Percentiles rank a stretch among this genome's conserved stretches.
phyloP scores from a whole-genome alignment of 2,113 vertebrate species.

The Micronycteris hirsuta region DNA sequence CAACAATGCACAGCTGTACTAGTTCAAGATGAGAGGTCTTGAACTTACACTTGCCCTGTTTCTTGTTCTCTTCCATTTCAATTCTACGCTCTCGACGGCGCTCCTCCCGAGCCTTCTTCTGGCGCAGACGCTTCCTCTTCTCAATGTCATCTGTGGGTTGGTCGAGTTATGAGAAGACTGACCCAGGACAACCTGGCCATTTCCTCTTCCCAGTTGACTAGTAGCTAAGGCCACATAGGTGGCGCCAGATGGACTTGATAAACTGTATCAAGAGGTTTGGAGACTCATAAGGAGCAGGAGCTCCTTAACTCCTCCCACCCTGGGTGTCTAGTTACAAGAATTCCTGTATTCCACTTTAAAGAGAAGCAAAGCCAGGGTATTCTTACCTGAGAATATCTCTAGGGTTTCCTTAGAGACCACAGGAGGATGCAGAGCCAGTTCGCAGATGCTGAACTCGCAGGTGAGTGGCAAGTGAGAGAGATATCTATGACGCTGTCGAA shows the following conservation, averaged over 20 bases:
- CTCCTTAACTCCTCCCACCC: background rate
- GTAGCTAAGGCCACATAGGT: background rate
- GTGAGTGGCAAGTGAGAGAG: slow-evolving; percentile 97
- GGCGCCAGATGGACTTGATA: background rate
- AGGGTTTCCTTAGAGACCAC: slow-evolving; percentile 94
- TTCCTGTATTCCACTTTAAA: background rate
- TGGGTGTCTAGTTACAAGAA: background rate
- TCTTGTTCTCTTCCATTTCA: slow-evolving; percentile 97
- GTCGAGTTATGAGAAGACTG: background rate
- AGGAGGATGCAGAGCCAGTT: slow-evolving; percentile 92
- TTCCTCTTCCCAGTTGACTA: background rate
- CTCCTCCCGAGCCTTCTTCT: slow-evolving; percentile 96
- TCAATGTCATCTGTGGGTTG: slow-evolving; percentile 91
- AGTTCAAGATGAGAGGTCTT: background rate
- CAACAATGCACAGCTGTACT: background rate
- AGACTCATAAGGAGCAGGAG: background rate
- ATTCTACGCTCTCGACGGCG: slow-evolving; percentile 94
- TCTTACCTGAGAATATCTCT: slow-evolving; percentile 92
- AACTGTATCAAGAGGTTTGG: background rate
- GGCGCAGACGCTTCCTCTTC: slow-evolving; percentile 91
- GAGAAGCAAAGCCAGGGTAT: background rate
- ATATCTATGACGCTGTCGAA: slow-evolving; percentile 94
- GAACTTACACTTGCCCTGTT: slow-evolving; percentile 95
- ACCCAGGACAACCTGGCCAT: background rate
- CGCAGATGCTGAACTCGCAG: slow-evolving; percentile 99